Percentiles rank a stretch among this genome's conserved stretches.
Evolutionary conservation across 2,888 invertebrate genomes (phyloP).

Genomic region (Ethmia dodecea): DNA sequence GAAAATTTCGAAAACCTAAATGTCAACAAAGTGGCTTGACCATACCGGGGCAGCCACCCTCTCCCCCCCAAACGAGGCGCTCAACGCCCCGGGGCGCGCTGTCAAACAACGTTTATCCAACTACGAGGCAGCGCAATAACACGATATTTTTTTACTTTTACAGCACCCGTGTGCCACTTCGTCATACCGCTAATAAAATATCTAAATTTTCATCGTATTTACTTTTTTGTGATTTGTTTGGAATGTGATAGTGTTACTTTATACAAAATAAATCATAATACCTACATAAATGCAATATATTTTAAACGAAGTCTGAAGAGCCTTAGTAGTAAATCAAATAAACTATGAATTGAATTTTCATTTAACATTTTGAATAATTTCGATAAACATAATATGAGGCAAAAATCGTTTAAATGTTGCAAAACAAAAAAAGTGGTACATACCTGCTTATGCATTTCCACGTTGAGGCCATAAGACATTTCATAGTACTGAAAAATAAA

Average conservation of each 20-base stretch:
- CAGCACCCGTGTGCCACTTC: slow-evolving; percentile 46
- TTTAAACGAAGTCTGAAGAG: too few relatives aligned
- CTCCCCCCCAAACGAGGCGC: slow-evolving; percentile 17
- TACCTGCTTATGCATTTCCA: slow-evolving; percentile 99
- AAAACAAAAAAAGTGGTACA: slow-evolving; percentile 38
- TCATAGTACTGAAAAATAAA: slow-evolving; percentile 95
- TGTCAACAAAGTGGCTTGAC: slow-evolving; percentile 52
- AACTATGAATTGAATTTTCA: too few relatives aligned
- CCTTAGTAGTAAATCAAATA: too few relatives aligned
- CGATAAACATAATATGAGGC: not conserved
- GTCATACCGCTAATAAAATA: slow-evolving; percentile 21
- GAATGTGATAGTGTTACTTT: slow-evolving; percentile 37
- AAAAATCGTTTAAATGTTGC: too few relatives aligned
- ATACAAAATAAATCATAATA: not conserved
- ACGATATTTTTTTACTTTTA: slow-evolving; percentile 55
- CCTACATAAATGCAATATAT: not conserved
- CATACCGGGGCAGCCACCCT: slow-evolving; percentile 24
- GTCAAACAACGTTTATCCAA: slow-evolving; percentile 69
- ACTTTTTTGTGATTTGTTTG: slow-evolving; percentile 13
- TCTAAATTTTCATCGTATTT: not conserved
- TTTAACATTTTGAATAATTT: too few relatives aligned
- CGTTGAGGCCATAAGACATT: slow-evolving; percentile 98
- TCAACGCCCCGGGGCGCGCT: slow-evolving; percentile 32
- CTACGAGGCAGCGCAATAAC: slow-evolving; percentile 60
- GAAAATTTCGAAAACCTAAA: slow-evolving; percentile 50